Percentiles rank a stretch among this genome's conserved stretches.
phyloP scores from a whole-genome alignment of 37 sponge, comb jelly and placozoan genomes.

The Halisarca cf. caerulea region DNA sequence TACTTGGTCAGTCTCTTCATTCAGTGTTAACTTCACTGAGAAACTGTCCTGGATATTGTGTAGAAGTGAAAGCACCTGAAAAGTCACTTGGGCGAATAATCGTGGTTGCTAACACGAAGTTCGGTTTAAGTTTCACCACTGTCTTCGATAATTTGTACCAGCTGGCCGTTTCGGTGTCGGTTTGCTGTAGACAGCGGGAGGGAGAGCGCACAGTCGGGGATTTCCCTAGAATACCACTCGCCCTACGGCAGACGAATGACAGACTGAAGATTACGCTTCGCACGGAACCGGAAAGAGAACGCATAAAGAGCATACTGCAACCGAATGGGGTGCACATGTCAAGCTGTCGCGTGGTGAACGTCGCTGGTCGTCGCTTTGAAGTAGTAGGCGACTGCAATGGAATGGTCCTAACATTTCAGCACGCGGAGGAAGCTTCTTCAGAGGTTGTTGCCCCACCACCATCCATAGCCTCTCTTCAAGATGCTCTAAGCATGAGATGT shows the following conservation, averaged over 20 bases:
- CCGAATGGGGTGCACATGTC: no score
- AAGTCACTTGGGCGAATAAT: not conserved
- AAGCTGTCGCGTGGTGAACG: no score
- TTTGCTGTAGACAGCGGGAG: not conserved
- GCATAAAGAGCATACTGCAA: no score
- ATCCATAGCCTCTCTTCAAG: not conserved
- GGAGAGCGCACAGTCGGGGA: no score
- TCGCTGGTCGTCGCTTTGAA: no score
- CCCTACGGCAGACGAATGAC: no score
- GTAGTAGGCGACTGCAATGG: not conserved
- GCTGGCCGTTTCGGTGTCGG: not conserved
- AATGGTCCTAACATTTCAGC: not conserved
- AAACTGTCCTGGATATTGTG: not conserved
- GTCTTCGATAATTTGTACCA: not conserved
- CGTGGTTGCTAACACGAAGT: not conserved
- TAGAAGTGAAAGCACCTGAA: not conserved
- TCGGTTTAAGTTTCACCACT: not conserved
- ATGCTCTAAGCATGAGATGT: not conserved
- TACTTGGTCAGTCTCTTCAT: not conserved
- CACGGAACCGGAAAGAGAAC: no score
- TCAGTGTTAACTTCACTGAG: not conserved
- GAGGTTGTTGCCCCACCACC: not conserved
- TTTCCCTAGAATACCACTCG: no score
- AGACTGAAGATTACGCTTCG: no score
- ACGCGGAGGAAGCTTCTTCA: not conserved